Evolutionary conservation across 2,888 invertebrate genomes (phyloP).

Genomic region (Napeogenes sylphis): DNA sequence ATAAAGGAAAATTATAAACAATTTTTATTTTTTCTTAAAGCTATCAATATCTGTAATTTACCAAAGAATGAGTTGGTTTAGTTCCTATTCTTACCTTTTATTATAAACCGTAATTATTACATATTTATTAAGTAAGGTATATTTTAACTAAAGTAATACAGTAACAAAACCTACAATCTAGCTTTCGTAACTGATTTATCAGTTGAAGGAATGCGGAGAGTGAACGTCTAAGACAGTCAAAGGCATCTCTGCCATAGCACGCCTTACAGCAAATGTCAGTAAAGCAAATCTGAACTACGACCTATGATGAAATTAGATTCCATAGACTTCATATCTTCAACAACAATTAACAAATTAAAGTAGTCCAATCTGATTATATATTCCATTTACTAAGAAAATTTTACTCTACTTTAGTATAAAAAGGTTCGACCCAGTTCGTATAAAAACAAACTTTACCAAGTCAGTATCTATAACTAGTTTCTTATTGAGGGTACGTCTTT

Average conservation of each 20-base stretch:
- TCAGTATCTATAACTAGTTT: slow-evolving; percentile 45
- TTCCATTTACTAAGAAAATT: not conserved
- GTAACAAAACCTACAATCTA: slow-evolving; percentile 11
- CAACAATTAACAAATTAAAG: too few relatives aligned
- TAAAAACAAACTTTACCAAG: slow-evolving; percentile 18
- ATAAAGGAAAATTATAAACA: slow-evolving; percentile 26
- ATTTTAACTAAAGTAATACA: not conserved
- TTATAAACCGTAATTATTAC: too few relatives aligned
- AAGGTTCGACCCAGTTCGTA: slow-evolving; percentile 19
- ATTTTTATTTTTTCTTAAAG: too few relatives aligned
- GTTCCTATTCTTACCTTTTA: too few relatives aligned
- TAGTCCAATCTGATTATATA: not conserved
- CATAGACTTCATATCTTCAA: not conserved
- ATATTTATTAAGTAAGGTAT: too few relatives aligned
- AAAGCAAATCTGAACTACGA: slow-evolving; percentile 50
- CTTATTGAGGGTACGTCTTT: slow-evolving; percentile 55
- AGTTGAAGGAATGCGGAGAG: slow-evolving; percentile 59
- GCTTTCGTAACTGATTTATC: slow-evolving; percentile 26
- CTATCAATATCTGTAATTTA: too few relatives aligned
- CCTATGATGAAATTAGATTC: slow-evolving; percentile 31
- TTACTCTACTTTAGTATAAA: slow-evolving; percentile 2
- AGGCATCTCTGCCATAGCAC: slow-evolving; percentile 25
- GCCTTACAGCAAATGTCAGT: slow-evolving; percentile 62
- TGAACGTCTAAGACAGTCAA: slow-evolving; percentile 51
- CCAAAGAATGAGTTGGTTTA: too few relatives aligned